Evolutionary conservation across 2,888 invertebrate species (phyloP), one percentile per base, ranked within the genome.

Genomic region (Polymixis flavicincta): DNA sequence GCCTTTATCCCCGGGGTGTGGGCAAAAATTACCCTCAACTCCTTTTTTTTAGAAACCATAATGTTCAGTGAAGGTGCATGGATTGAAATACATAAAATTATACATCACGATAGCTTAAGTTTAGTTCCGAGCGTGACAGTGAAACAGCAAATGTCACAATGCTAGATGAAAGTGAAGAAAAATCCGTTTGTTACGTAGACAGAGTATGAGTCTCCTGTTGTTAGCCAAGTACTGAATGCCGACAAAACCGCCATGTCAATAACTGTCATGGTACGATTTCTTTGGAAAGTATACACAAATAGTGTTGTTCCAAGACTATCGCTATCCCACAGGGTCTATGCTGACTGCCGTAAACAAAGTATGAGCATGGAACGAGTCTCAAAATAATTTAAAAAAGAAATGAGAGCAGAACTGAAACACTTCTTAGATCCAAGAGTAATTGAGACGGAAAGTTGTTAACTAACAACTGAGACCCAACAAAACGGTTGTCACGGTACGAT

Each of bases 91-190:
- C 50, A 64, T 48, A 37, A 5, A 37, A 2, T 45, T 13, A 11
- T 13, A 45, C 22, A 19, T 28, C 32, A 14, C 42, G 19, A 48
- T 55, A 52, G 8, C 19, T 9, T 28, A 42, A n/a, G 11, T 28
- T 55, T 22, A 42, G 11, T 19, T n/a, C 57, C 54, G 52, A 57
- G 66, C 71, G 60, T 66, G 50, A 37, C 59, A 61, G 60, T 66
- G 42, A 48, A 63, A 37, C 42, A 67, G 50, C 37, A 42, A 68
- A 73, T 68, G 74, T 71, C 60, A 71, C 65, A 86, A 82, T 72
- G 42, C 69, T 78, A 68, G 57, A 76, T 63, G 79, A 76, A 82
- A 85, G 73, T 76, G 64, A 73, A 84, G 68, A 74, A 77, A 78
- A 76, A 64, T 11, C 48, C 14, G 54, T 64, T 78, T 80, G 79